Conservation (phyloP, 2,797 vertebrate species). For the Xenops minutus region DNA sequence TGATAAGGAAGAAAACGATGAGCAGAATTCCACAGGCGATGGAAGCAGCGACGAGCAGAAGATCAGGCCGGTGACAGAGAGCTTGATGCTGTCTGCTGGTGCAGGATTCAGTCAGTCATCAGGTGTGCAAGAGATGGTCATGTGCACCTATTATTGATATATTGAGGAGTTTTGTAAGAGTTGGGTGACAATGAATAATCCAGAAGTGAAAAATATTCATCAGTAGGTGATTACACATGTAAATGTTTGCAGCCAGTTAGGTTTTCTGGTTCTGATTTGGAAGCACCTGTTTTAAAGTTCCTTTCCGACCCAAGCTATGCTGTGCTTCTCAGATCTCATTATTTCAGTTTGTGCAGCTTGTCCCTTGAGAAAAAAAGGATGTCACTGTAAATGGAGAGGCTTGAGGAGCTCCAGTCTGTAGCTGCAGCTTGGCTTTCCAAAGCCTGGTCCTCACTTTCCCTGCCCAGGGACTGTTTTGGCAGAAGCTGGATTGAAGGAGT, state of each 20-base stretch:
- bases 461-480: not conserved
- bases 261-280: not conserved
- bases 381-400: not conserved
- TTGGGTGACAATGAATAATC: not conserved
- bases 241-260: not conserved
- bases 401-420: not conserved
- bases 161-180: not conserved
- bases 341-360: not conserved
- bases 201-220: not conserved
- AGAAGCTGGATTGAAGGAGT: not conserved
- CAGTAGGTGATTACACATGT: rapidly evolving
- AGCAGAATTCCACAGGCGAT: conserved; percentile 81
- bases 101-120: conserved; percentile 91
- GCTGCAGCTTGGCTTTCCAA: not conserved
- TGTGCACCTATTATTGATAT: not conserved
- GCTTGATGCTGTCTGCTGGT: conserved; percentile 74
- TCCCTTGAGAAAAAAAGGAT: not conserved
- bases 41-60: conserved; percentile 91
- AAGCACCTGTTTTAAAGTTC: not conserved
- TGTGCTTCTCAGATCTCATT: not conserved
- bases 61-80: conserved; percentile 91
- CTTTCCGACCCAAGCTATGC: not conserved
- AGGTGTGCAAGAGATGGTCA: conserved; percentile 79
- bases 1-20: conserved; percentile 80
- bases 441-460: not conserved